Base-by-base conservation (phyloP, 2,797 vertebrate genomes). In the Hemibagrus guttatus region DNA sequence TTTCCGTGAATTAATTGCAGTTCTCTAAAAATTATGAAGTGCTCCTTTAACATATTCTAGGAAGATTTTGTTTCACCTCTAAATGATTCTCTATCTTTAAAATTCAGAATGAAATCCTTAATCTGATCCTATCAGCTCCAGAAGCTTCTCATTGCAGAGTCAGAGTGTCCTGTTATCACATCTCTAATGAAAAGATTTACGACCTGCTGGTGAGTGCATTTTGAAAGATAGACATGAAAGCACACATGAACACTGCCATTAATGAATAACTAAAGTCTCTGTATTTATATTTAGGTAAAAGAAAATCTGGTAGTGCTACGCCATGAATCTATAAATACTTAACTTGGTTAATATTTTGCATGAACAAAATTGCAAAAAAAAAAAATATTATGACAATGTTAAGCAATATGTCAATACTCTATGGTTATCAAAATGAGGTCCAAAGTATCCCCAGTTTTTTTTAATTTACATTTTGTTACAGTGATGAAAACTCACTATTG, bases 101-200 rank as follows among this genome's bases (percentile, higher is more conserved):
- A 81, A 42, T 76, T 85, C 11, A 75, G 59, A 54, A 52, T 66
- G 42, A 8, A 23, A 66, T 71, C 90, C 89, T 92, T 91, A 84
- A 92, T 84, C 17, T 85, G 12, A 72, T 58, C 46, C 72, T 42
- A 63, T 82, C 84, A 92, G 92, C 91, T 46, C 84, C 86, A 3
- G 89, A 90, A 7, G 72, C 74, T 63, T 78, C 86, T 31, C 74
- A 86, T 75, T 91, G 85, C 86, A 91, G 72, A 86, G 84, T 91
- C 87, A 88, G 85, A 88, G 91, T 90, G 78, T 92, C 92, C 6
- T 92, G 88, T 69, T 90, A 91, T 79, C 92, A 92, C 75, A 86
- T 93, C 83, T 91, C 90, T 26, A 92, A 92, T 86, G 92, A 93
- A 83, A 92, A 92, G 91, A 91, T 92, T 71, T 92, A 90, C n/a